phyloP scores from a whole-genome alignment of 1,140 invertebrate species.

The Hirudo medicinalis region DNA sequence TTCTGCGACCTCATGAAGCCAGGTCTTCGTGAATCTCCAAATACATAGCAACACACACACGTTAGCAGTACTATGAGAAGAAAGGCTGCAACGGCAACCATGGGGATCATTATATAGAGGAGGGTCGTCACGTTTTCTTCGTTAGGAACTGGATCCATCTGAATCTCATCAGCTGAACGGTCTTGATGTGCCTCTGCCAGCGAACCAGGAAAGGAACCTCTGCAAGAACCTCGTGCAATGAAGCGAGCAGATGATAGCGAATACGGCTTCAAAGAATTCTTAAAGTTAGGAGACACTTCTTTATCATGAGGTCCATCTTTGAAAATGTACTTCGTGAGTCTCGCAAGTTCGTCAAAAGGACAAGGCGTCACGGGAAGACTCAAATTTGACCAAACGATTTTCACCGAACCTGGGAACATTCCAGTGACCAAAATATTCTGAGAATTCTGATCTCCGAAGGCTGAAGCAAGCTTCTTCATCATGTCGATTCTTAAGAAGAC shows the following conservation, averaged over 20 bases:
- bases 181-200: too few species aligned
- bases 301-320: background rate
- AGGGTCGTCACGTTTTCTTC: conserved; percentile 25
- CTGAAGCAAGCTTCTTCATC: conserved; percentile 57
- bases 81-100: conserved; percentile 75
- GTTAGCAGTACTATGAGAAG: conserved; percentile 71
- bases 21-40: background rate
- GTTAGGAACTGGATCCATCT: background rate
- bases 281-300: background rate
- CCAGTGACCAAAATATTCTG: conserved; percentile 55
- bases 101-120: conserved; percentile 73
- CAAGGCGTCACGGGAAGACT: conserved; percentile 53
- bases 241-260: background rate
- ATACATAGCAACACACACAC: conserved; percentile 59
- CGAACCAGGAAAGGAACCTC: background rate
- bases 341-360: background rate
- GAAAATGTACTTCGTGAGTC: background rate
- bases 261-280: conserved; percentile 5
- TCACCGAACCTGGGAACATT: conserved; percentile 45
- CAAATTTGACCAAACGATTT: conserved; percentile 64
- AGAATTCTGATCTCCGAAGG: conserved; percentile 62
- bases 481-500: conserved; percentile 52
- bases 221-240: background rate
- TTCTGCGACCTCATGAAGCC: background rate
- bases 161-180: too few species aligned